Evolutionary conservation across 2,797 vertebrate genomes (phyloP).

Genomic region (Typhlichthys eigenmanni): DNA sequence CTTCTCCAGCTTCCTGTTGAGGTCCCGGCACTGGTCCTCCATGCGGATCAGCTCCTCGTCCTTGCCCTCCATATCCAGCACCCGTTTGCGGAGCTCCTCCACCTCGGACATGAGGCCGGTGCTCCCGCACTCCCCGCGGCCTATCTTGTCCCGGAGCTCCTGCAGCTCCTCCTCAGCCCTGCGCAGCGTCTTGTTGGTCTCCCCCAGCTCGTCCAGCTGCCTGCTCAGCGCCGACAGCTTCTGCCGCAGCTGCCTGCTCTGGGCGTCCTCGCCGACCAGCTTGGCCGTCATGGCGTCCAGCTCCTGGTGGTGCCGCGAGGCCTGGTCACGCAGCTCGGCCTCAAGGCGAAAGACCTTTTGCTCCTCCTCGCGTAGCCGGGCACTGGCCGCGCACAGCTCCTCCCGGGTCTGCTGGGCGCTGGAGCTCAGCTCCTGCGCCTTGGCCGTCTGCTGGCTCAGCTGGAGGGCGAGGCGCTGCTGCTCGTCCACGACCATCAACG

Average conservation of each 20-base stretch:
- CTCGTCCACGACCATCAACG: slow-evolving; percentile 95
- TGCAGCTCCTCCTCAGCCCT: slow-evolving; percentile 93
- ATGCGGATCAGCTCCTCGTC: slow-evolving; percentile 93
- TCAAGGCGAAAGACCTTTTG: slow-evolving; percentile 85
- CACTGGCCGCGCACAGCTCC: slow-evolving; percentile 82
- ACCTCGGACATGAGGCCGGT: slow-evolving; percentile 87
- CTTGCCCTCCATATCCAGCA: slow-evolving; percentile 96
- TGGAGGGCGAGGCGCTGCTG: slow-evolving; percentile 89
- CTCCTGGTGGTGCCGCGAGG: slow-evolving; percentile 79
- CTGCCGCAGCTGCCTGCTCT: slow-evolving; percentile 88
- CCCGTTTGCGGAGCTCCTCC: slow-evolving; percentile 88
- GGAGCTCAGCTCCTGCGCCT: slow-evolving; percentile 84
- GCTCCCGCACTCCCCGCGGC: slow-evolving; percentile 87
- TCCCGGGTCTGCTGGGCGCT: slow-evolving; percentile 79
- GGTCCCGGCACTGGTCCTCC: slow-evolving; percentile 93
- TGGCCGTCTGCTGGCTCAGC: slow-evolving; percentile 84
- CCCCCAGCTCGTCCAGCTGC: slow-evolving; percentile 92
- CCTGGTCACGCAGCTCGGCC: slow-evolving; percentile 81
- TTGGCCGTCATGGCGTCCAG: slow-evolving; percentile 90
- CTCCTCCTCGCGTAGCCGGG: slow-evolving; percentile 83
- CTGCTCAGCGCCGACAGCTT: slow-evolving; percentile 88
- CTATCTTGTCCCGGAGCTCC: slow-evolving; percentile 91
- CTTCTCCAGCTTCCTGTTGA: slow-evolving; percentile 91
- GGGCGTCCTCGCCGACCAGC: slow-evolving; percentile 88
- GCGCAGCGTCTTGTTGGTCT: slow-evolving; percentile 89